These are phyloP conservation scores for Scaptomyza pallida DNA, from an alignment of 1,140 invertebrate species.

Conservation along the genomic window DNA sequence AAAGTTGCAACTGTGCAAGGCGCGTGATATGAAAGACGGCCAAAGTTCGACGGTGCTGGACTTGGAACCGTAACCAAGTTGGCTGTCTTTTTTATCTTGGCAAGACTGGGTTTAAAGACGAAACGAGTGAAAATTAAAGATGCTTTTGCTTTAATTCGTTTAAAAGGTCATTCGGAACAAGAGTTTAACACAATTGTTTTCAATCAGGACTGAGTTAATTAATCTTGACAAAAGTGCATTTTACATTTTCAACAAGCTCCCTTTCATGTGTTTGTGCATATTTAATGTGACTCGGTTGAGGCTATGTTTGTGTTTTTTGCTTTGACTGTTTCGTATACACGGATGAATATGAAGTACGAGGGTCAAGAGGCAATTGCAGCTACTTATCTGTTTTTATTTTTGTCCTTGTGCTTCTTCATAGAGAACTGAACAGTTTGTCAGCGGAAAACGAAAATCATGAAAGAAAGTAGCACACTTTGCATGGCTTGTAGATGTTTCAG, in stretches of 20 bases:
- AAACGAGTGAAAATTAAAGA: slow-evolving; percentile 29
- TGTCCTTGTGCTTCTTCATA: background rate
- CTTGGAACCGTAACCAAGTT: slow-evolving; percentile 32
- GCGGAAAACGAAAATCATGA: slow-evolving; percentile 14
- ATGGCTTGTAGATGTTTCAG: background rate
- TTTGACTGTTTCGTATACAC: slow-evolving; percentile 23
- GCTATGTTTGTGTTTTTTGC: slow-evolving; percentile 58
- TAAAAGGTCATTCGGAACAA: slow-evolving; percentile 45
- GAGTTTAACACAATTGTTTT: slow-evolving; percentile 22
- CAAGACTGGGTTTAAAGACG: background rate
- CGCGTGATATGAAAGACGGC: slow-evolving; percentile 74
- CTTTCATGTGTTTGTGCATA: slow-evolving; percentile 66
- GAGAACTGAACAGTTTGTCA: slow-evolving; percentile 32
- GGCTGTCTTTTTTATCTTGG: slow-evolving; percentile 25
- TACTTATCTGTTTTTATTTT: background rate
- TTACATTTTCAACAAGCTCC: background rate
- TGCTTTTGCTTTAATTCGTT: slow-evolving; percentile 22
- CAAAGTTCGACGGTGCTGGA: slow-evolving; percentile 59
- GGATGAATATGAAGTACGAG: slow-evolving; percentile 18
- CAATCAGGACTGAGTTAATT: slow-evolving; percentile 67
- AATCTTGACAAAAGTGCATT: slow-evolving; percentile 51
- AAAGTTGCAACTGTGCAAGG: slow-evolving; percentile 59
- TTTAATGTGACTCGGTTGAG: slow-evolving; percentile 57
- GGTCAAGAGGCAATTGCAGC: slow-evolving; percentile 12
- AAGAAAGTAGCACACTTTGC: slow-evolving; percentile 48